These are phyloP conservation scores for Thalpophila matura DNA, from an alignment of 2,888 invertebrate species.

Conservation along the genomic window DNA sequence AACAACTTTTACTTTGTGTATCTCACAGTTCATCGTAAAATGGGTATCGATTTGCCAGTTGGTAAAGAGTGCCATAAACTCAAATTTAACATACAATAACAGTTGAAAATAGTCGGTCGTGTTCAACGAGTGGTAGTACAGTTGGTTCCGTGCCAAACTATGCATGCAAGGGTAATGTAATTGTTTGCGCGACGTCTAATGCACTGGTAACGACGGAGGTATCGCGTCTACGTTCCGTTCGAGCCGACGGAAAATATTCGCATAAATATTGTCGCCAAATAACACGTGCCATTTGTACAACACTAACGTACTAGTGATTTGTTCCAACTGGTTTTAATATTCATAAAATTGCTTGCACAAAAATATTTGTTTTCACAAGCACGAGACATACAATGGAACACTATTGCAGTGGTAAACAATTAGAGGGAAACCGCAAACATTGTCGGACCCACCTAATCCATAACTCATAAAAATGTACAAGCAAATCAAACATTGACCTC, in stretches of 20 bases:
- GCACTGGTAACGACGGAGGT: constrained; percentile 77
- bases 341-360: background rate
- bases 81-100: constrained; percentile 80
- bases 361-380: background rate
- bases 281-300: constrained; percentile 27
- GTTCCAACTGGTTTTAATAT: background rate
- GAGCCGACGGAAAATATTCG: constrained; percentile 59
- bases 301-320: background rate
- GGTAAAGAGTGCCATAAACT: constrained; percentile 77
- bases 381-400: constrained; percentile 12
- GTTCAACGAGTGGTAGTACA: constrained; percentile 79
- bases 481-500: constrained; percentile 78
- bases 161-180: constrained; percentile 81
- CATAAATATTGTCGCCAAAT: constrained; percentile 59
- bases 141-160: constrained; percentile 86
- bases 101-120: constrained; percentile 80
- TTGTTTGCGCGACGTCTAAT: constrained; percentile 82
- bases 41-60: constrained; percentile 70
- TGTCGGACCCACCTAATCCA: constrained; percentile 82
- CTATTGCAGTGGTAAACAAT: constrained; percentile 71
- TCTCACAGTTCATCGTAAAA: constrained; percentile 62
- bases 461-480: constrained; percentile 89
- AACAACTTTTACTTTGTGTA: constrained; percentile 60
- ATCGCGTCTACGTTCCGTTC: constrained; percentile 65
- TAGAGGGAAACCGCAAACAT: constrained; percentile 79